phyloP scores from a whole-genome alignment of 2,797 vertebrate species.

The Chaetophractus vellerosus region DNA sequence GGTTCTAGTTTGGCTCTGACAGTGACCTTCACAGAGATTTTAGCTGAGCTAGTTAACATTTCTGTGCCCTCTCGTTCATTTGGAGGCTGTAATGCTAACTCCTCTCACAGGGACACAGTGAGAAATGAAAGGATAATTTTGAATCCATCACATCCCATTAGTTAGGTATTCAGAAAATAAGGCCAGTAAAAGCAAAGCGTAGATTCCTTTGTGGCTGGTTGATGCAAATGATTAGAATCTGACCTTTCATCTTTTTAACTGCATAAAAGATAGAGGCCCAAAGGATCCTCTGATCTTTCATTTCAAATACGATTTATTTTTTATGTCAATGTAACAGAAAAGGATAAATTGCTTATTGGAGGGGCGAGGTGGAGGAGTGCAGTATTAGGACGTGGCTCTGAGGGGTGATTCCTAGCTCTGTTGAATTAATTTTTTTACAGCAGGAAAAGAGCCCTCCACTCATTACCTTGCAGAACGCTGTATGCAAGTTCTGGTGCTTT shows the following conservation, averaged over 20 bases:
- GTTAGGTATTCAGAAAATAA: slow-evolving; percentile 55
- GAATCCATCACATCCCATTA: neutral
- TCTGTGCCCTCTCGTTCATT: neutral
- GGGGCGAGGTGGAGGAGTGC: neutral
- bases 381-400: neutral
- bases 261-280: neutral
- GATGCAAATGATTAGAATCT: neutral
- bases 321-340: neutral
- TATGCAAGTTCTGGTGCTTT: neutral
- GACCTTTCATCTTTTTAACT: slow-evolving; percentile 41
- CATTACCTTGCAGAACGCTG: fast-evolving
- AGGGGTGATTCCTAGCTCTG: neutral
- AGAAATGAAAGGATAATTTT: slow-evolving; percentile 7
- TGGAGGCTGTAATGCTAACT: neutral
- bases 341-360: neutral
- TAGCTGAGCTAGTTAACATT: neutral
- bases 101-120: neutral
- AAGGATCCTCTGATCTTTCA: neutral
- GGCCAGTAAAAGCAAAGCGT: neutral
- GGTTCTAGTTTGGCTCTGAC: neutral
- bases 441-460: too few species aligned
- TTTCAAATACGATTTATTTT: neutral
- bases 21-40: too few species aligned
- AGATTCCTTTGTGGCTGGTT: neutral
- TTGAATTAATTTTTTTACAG: fast-evolving